Percentiles rank a stretch among this genome's conserved stretches.
Evolutionary conservation across 2,113 vertebrate genomes (phyloP).

Genomic region (Tonatia bakeri): DNA sequence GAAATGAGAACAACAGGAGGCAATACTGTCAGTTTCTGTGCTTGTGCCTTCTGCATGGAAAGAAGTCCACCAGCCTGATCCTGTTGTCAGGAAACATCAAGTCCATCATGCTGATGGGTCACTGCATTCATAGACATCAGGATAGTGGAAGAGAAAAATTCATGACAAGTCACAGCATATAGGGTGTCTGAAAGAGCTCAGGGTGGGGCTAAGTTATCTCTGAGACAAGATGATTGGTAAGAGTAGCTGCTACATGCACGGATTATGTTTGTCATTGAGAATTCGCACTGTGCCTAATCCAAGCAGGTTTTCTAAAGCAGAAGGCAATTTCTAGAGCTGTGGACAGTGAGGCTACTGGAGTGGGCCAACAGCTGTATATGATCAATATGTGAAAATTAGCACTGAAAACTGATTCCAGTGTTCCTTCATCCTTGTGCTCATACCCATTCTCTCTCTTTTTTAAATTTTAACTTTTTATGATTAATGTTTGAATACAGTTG

Average conservation of each 20-base stretch:
- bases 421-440: background rate
- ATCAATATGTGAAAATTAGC: background rate
- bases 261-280: background rate
- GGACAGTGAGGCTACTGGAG: background rate
- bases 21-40: background rate
- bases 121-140: background rate
- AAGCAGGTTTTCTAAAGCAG: conserved; percentile 12
- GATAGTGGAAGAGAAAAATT: background rate
- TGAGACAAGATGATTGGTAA: background rate
- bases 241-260: background rate
- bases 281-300: background rate
- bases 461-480: no score
- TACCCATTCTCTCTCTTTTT: background rate
- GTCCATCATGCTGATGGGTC: background rate
- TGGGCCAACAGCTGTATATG: background rate
- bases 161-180: background rate
- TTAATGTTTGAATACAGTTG: no score
- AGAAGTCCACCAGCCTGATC: background rate
- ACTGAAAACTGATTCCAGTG: background rate
- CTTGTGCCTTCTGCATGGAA: background rate
- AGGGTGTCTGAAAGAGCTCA: background rate
- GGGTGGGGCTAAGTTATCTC: background rate
- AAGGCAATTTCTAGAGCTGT: background rate
- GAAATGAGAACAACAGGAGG: background rate
- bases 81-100: conserved; percentile 13